A percentile compares a stretch with the other conserved stretches of the same genome.
Conservation (phyloP, 2,797 vertebrate species). For the Chromobotia macracanthus region DNA sequence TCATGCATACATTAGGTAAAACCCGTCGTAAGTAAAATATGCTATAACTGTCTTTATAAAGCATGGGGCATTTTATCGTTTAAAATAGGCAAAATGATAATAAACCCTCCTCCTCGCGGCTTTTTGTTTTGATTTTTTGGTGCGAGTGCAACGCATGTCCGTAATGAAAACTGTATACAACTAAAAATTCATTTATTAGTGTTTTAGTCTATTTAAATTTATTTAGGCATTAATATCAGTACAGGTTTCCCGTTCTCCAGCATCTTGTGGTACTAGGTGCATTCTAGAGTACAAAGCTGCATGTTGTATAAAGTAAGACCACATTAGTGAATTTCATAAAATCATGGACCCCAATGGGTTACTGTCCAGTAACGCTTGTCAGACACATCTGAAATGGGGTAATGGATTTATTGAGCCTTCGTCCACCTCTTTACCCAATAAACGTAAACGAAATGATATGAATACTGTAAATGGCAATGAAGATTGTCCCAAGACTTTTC, state of each 20-base stretch:
- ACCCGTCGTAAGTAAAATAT: not conserved
- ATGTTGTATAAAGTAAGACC: not conserved
- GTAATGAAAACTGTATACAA: not conserved
- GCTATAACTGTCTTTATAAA: not conserved
- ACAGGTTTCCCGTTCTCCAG: not conserved
- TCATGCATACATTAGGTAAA: not conserved
- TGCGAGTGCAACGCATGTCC: not conserved
- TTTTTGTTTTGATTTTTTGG: conserved; percentile 40
- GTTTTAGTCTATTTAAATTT: not conserved
- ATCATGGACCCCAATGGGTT: conserved; percentile 38
- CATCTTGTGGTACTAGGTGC: not conserved
- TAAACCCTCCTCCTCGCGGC: not conserved
- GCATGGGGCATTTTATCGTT: not conserved
- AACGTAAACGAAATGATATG: conserved; percentile 57
- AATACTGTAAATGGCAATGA: conserved; percentile 4
- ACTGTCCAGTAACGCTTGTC: conserved; percentile 14
- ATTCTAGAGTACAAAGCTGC: not conserved
- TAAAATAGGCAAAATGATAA: conserved; percentile 8
- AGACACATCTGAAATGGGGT: conserved; percentile 13
- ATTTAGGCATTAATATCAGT: too few species aligned
- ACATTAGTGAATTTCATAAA: not conserved
- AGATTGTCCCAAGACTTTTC: not conserved
- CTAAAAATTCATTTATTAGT: not conserved
- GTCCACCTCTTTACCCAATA: conserved; percentile 42
- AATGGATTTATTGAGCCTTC: conserved; percentile 23